Base-by-base conservation (phyloP, 2,797 vertebrate genomes). In the Amniataba percoides region DNA sequence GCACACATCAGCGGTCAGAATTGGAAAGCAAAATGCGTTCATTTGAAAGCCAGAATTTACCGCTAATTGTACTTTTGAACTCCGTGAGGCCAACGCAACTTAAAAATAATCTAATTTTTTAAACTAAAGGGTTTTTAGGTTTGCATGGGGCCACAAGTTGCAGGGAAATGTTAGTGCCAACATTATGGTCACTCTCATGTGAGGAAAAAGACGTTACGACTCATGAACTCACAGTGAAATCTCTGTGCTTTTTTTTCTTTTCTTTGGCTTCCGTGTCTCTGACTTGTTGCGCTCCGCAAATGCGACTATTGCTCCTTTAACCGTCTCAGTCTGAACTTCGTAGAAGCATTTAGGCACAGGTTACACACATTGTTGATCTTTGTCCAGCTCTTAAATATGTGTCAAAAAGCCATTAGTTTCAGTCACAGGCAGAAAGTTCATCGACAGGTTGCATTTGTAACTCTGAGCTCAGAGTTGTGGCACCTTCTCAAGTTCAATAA, bases 401-500 rank as follows among this genome's bases (percentile, higher is more conserved):
- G 51, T 64, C 27, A 48, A 14, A 59, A 43, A 60, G 45, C 21
- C 76, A 27, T 21, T 5, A 58, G 70, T 39, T 86, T 70, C 27
- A 81, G 45, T 61, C 68, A 56, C 43, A 74, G 57, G 51, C 63
- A 42, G 58, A 81, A 85, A 86, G 85, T 86, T 90, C 82, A 83
- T 62, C 11, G 68, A 84, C 87, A 86, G 86, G 85, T 85, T 83
- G 77, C 81, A 78, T 76, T 78, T 74, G 82, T 56, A 79, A 84
- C 87, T 86, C 82, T 76, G 76, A 86, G 78, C 81, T 86, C 78
- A 88, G 81, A 85, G 85, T 83, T 82, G 87, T 88, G 82, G 91
- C 91, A 93, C 89, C 86, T 90, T 91, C 86, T 90, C 66, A 1
- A 80, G 89, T 92, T 90, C 83, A 81, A 81, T 83, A 87, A 87